These are phyloP conservation scores for Anser brachyrhynchus DNA, from an alignment of 2,113 vertebrate species.

Conservation along the genomic window DNA sequence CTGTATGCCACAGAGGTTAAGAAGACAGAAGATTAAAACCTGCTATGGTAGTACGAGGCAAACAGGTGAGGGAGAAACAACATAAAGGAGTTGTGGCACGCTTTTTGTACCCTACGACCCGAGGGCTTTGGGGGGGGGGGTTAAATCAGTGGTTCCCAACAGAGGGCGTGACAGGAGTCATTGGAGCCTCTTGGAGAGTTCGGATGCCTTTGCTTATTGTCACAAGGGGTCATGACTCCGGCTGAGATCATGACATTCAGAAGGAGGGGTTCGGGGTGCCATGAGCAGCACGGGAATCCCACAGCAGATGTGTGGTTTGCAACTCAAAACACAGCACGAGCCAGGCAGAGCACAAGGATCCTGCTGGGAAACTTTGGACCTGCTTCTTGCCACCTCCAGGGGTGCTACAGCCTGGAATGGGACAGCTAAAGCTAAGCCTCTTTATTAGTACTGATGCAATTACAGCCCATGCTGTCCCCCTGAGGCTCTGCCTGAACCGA, in stretches of 20 bases:
- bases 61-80: conserved; percentile 1
- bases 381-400: not conserved
- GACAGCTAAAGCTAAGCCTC: not conserved
- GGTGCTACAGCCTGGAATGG: not conserved
- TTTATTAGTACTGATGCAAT: not conserved
- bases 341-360: not conserved
- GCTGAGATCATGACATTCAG: not conserved
- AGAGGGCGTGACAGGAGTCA: not conserved
- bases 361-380: not conserved
- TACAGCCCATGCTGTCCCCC: not conserved
- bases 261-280: not conserved
- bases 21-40: not conserved
- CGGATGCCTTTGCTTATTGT: not conserved
- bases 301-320: not conserved
- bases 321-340: not conserved
- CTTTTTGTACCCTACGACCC: not conserved
- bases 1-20: not conserved
- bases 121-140: not conserved
- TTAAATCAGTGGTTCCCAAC: not conserved
- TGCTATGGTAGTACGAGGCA: not conserved
- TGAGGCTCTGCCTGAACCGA: not conserved
- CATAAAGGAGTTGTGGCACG: not conserved
- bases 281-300: not conserved
- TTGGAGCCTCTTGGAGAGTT: not conserved
- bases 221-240: not conserved